These are phyloP conservation scores for Micropterix aruncella DNA, from an alignment of 2,888 invertebrate genomes.

Conservation along the genomic window DNA sequence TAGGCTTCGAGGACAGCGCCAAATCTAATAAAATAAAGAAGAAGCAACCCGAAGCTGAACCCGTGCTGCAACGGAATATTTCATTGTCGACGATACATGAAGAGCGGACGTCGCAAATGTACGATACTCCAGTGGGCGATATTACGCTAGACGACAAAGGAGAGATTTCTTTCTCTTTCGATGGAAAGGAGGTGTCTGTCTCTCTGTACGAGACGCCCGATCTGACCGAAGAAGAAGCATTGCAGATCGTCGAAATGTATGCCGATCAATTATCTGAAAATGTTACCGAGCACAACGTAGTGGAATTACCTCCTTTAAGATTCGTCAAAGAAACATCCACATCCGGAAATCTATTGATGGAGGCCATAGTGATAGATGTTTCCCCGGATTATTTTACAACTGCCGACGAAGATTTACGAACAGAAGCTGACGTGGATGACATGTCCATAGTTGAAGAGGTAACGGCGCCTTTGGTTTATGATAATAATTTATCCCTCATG, in stretches of 20 bases:
- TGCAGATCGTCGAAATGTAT: slow-evolving; percentile 88
- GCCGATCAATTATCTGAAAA: slow-evolving; percentile 86
- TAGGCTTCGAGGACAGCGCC: slow-evolving; percentile 70
- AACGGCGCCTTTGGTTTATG: slow-evolving; percentile 25
- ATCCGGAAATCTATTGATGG: slow-evolving; percentile 78
- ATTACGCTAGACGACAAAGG: slow-evolving; percentile 69
- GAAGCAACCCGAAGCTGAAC: slow-evolving; percentile 29
- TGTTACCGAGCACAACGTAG: slow-evolving; percentile 69
- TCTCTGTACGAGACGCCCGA: slow-evolving; percentile 87
- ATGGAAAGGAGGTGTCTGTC: slow-evolving; percentile 83
- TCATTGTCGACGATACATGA: slow-evolving; percentile 85
- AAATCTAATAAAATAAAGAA: slow-evolving; percentile 38
- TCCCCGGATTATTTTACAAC: slow-evolving; percentile 69
- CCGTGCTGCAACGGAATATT: slow-evolving; percentile 53
- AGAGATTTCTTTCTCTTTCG: slow-evolving; percentile 82
- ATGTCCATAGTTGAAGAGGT: slow-evolving; percentile 69
- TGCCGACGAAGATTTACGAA: slow-evolving; percentile 68
- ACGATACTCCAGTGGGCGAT: slow-evolving; percentile 68
- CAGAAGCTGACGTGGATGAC: slow-evolving; percentile 78
- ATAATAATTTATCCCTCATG: slow-evolving; percentile 35
- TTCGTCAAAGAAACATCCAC: slow-evolving; percentile 84
- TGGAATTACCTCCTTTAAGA: slow-evolving; percentile 74
- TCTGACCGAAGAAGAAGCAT: slow-evolving; percentile 80
- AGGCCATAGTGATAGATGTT: slow-evolving; percentile 83
- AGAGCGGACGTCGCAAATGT: slow-evolving; percentile 77